Conservation (phyloP, 2,888 invertebrate species). For the Drepana falcataria region DNA sequence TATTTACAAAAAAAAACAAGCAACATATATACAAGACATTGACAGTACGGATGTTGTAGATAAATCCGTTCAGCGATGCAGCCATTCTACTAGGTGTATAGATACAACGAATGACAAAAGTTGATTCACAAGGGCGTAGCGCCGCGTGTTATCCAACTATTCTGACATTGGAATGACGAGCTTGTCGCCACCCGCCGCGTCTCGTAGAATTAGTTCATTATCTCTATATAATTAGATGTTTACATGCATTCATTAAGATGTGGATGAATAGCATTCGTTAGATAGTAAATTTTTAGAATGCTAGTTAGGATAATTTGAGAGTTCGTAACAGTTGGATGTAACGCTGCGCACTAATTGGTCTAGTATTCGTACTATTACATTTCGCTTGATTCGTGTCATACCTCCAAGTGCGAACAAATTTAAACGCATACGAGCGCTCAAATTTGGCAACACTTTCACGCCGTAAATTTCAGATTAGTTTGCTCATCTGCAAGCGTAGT, state of each 20-base stretch:
- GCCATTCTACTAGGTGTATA: not conserved
- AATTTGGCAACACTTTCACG: too few species aligned
- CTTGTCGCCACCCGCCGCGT: slow-evolving; percentile 59
- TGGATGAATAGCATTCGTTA: slow-evolving; percentile 72
- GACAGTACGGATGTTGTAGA: too few species aligned
- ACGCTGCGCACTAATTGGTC: slow-evolving; percentile 8
- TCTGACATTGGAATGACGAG: slow-evolving; percentile 42
- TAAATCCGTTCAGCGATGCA: too few species aligned
- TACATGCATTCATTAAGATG: slow-evolving; percentile 64
- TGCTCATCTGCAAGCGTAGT: too few species aligned
- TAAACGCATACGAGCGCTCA: too few species aligned
- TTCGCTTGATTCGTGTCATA: slow-evolving; percentile 22
- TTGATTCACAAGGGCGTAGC: not conserved
- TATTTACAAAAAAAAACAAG: too few species aligned
- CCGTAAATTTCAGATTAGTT: too few species aligned
- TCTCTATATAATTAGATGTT: slow-evolving; percentile 69
- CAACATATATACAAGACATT: too few species aligned
- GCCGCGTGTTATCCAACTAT: slow-evolving; percentile 10
- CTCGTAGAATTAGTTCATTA: slow-evolving; percentile 69
- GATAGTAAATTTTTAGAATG: slow-evolving; percentile 78
- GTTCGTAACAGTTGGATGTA: slow-evolving; percentile 46
- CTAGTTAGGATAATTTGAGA: slow-evolving; percentile 74
- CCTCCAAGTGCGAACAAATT: slow-evolving; percentile 1
- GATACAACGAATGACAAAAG: too few species aligned
- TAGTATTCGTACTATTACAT: slow-evolving; percentile 20